Percentiles rank a stretch among this genome's conserved stretches.
phyloP scores from a whole-genome alignment of 2,113 vertebrate species.

The Ceyx cyanopectus region DNA sequence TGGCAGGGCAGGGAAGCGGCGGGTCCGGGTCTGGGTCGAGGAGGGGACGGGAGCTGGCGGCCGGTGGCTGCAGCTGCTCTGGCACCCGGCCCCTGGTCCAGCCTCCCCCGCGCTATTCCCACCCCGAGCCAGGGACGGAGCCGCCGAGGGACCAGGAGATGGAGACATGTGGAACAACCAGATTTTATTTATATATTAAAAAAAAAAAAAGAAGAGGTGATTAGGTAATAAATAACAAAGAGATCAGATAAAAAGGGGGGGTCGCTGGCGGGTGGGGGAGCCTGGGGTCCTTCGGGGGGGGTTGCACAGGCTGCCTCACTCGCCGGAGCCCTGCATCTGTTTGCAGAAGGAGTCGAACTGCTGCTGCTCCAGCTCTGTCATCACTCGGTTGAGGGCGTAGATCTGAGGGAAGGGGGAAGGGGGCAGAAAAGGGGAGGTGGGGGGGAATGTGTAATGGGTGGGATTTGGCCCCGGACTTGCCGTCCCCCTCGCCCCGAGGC shows the following conservation, averaged over 20 bases:
- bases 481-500: fast-evolving
- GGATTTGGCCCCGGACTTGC: not conserved
- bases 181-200: conserved; percentile 6
- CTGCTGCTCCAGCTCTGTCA: no score
- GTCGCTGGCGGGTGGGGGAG: fast-evolving
- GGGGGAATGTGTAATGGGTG: no score
- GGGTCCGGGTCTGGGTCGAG: not conserved
- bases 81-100: fast-evolving
- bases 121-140: not conserved
- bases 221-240: conserved; percentile 8
- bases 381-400: no score
- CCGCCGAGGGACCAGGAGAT: not conserved
- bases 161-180: not conserved
- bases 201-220: not conserved
- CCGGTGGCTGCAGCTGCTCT: not conserved
- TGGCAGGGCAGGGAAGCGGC: not conserved
- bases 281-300: not conserved
- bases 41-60: not conserved
- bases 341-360: no score
- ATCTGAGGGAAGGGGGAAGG: no score
- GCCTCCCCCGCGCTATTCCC: not conserved
- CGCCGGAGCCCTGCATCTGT: no score
- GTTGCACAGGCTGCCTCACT: no score
- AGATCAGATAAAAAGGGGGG: not conserved
- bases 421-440: not conserved